Evolutionary conservation across 2,797 vertebrate genomes (phyloP).

Genomic region (Prunella strophiata): DNA sequence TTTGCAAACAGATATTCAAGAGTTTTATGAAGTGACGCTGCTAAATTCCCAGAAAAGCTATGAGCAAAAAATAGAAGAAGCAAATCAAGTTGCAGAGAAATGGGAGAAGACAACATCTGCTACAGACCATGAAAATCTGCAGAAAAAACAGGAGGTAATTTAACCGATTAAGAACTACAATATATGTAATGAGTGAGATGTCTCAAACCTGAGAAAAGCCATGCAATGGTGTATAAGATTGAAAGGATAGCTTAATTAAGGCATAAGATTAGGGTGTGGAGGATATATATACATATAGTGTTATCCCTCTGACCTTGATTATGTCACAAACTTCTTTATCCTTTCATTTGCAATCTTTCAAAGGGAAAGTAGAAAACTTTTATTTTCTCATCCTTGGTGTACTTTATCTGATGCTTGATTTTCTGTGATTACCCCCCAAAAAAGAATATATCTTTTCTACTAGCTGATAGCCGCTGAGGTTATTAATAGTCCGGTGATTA

Average conservation of each 20-base stretch:
- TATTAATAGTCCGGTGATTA: neutral
- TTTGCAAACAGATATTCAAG: constrained; percentile 90
- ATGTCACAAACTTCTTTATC: neutral
- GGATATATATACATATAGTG: neutral
- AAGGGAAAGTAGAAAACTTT: neutral
- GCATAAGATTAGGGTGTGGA: neutral
- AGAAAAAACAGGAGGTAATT: constrained; percentile 81
- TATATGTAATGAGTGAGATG: neutral
- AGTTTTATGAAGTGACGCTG: constrained; percentile 94
- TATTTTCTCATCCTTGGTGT: neutral
- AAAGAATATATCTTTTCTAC: neutral
- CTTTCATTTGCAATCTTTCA: neutral
- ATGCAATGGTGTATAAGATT: neutral
- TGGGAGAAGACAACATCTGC: constrained; percentile 85
- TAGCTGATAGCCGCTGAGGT: neutral
- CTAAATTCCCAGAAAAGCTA: constrained; percentile 91
- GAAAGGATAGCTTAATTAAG: neutral
- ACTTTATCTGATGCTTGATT: neutral
- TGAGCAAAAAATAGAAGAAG: constrained; percentile 90
- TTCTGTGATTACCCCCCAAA: neutral
- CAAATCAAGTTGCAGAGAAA: constrained; percentile 88
- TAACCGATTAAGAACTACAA: neutral
- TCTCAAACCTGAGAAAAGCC: neutral
- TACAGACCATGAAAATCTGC: constrained; percentile 69
- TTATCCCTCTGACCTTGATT: neutral